Percentiles rank a stretch among this genome's conserved stretches.
These are phyloP conservation scores for Anas georgica DNA, from an alignment of 2,797 vertebrate genomes.

Conservation along the genomic window DNA sequence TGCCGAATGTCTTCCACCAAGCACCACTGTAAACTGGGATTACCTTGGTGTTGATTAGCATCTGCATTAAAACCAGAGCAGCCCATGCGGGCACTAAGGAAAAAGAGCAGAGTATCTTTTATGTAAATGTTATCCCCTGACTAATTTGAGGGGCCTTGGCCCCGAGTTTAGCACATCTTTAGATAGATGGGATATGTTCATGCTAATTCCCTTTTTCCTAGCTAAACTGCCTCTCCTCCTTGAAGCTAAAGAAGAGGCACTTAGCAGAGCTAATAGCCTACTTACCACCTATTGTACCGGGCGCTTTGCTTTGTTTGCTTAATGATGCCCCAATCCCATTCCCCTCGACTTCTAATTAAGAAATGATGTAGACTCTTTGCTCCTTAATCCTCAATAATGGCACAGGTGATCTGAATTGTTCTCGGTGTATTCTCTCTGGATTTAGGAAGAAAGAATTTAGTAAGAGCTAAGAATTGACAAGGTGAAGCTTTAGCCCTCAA, in stretches of 20 bases:
- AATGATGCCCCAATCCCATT: neutral
- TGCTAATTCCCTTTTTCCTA: neutral
- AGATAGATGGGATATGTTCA: neutral
- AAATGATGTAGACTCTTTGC: neutral
- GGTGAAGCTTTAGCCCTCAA: neutral
- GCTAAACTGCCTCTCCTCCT: neutral
- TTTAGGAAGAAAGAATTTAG: neutral
- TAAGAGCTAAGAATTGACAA: neutral
- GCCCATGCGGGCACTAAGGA: neutral
- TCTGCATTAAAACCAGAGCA: neutral
- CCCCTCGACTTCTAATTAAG: neutral
- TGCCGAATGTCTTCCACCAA: neutral
- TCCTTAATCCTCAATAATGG: neutral
- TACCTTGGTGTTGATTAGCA: neutral
- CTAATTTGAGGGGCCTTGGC: neutral
- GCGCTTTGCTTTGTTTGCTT: slow-evolving; percentile 25
- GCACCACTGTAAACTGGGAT: neutral
- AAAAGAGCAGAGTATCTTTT: neutral
- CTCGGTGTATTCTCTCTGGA: neutral
- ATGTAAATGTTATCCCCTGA: neutral
- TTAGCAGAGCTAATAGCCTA: slow-evolving; percentile 9
- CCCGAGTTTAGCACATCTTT: slow-evolving; percentile 11
- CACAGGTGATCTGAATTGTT: neutral
- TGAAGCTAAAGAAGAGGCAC: neutral
- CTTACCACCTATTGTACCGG: neutral